Conservation (phyloP, 2,113 vertebrate genomes). For the Nipponia nippon region DNA sequence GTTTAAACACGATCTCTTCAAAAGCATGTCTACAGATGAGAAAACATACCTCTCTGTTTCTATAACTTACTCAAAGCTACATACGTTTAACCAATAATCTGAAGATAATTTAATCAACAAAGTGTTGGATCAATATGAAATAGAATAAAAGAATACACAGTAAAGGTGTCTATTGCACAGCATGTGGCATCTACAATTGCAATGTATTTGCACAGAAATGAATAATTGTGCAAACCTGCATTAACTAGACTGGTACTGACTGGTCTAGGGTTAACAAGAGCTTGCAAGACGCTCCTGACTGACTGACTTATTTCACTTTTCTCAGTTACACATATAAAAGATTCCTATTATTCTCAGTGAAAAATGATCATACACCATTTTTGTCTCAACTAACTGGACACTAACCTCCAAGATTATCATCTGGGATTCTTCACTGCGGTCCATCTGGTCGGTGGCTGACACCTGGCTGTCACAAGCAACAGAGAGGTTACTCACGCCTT, state of each 20-base stretch:
- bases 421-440: conserved; percentile 30
- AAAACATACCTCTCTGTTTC: neutral
- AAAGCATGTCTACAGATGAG: neutral
- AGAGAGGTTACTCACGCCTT: neutral
- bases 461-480: neutral
- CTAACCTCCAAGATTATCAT: conserved; percentile 49
- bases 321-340: neutral
- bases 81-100: neutral
- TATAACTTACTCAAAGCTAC: neutral
- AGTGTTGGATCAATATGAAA: neutral
- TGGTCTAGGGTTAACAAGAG: neutral
- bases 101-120: neutral
- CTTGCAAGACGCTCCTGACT: neutral
- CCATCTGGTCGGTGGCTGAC: neutral
- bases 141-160: neutral
- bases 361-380: rapidly evolving
- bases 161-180: neutral
- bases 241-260: neutral
- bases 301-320: neutral
- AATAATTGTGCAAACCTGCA: neutral
- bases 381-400: neutral
- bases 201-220: neutral
- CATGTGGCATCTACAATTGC: neutral
- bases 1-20: rapidly evolving
- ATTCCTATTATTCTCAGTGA: neutral